phyloP scores from a whole-genome alignment of 2,797 vertebrate genomes.

The Syngnathus rostellatus region DNA sequence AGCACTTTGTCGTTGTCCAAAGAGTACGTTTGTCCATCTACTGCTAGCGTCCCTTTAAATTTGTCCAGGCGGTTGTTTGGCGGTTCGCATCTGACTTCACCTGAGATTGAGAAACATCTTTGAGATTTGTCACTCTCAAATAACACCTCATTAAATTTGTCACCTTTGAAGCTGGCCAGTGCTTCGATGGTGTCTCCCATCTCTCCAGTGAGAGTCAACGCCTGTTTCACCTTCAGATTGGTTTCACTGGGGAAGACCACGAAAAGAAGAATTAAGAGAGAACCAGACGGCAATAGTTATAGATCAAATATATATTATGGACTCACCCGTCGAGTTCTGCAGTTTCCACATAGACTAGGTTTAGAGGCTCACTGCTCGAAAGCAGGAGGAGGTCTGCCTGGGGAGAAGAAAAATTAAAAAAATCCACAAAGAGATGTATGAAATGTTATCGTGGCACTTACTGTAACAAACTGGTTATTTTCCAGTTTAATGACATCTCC shows the following conservation, averaged over 20 bases:
- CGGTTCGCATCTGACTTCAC: slow-evolving; percentile 80
- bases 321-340: slow-evolving; percentile 3
- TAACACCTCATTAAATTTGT: slow-evolving; percentile 1
- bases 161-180: slow-evolving; percentile 80
- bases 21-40: slow-evolving; percentile 60
- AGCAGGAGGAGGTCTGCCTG: slow-evolving; percentile 7
- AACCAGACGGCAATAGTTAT: background rate
- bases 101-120: slow-evolving; percentile 47
- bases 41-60: slow-evolving; percentile 76
- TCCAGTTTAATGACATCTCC: slow-evolving; percentile 89
- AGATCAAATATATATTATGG: background rate
- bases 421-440: background rate
- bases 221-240: slow-evolving; percentile 93
- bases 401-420: background rate
- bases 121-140: background rate
- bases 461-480: slow-evolving; percentile 87
- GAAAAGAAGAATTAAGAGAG: background rate
- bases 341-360: slow-evolving; percentile 85
- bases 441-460: slow-evolving; percentile 44
- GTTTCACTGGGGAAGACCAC: slow-evolving; percentile 75
- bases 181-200: slow-evolving; percentile 70
- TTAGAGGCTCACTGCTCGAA: slow-evolving; percentile 87
- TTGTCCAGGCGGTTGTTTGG: slow-evolving; percentile 91
- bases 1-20: slow-evolving; percentile 87
- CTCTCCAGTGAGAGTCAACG: slow-evolving; percentile 78